Percentiles rank a stretch among this genome's conserved stretches.
These are phyloP conservation scores for Acanthaster planci DNA, from an alignment of 35 echinoderm and acorn worm species.

Conservation along the genomic window DNA sequence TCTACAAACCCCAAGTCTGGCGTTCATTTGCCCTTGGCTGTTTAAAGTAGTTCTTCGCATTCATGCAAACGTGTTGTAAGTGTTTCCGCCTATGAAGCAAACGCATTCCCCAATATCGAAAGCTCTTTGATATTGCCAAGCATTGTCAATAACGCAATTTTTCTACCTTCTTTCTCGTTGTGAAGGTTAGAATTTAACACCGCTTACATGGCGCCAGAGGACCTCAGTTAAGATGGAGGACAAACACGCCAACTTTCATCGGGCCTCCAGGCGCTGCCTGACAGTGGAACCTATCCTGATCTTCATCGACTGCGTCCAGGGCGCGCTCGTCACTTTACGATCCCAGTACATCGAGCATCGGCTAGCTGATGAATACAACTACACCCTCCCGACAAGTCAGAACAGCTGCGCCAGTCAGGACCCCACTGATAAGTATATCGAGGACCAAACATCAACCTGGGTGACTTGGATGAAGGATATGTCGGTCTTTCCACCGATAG, in stretches of 20 bases:
- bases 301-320: constrained; percentile 31
- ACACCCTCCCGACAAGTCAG: not conserved
- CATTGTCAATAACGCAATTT: no score
- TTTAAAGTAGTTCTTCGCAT: no score
- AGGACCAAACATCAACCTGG: constrained; percentile 39
- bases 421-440: constrained; percentile 21
- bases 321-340: constrained; percentile 13
- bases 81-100: no score
- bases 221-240: no score
- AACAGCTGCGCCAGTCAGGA: constrained; percentile 5
- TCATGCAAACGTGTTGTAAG: no score
- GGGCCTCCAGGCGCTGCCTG: not conserved
- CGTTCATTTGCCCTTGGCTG: no score
- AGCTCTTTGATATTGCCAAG: no score
- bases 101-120: no score
- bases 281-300: constrained; percentile 45
- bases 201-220: no score
- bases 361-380: constrained; percentile 34
- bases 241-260: not conserved
- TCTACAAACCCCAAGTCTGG: no score
- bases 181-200: no score
- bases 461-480: constrained; percentile 49
- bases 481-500: constrained; percentile 39
- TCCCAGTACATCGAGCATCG: constrained; percentile 35
- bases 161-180: no score